These are phyloP conservation scores for Teleogryllus oceanicus DNA, from an alignment of 2,888 invertebrate genomes.

Conservation along the genomic window DNA sequence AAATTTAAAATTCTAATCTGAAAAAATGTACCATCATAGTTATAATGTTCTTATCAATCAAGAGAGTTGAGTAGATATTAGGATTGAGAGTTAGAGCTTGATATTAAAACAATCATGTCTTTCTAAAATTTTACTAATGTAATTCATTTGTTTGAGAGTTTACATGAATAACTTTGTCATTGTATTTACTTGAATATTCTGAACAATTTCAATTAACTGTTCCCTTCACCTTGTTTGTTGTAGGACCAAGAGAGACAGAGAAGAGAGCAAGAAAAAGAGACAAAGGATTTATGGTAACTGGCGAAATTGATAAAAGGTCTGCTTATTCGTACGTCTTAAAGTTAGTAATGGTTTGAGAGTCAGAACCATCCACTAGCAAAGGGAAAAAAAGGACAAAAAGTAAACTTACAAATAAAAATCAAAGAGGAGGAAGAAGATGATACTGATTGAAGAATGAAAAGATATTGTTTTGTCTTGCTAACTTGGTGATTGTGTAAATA, in stretches of 20 bases:
- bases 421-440: not conserved
- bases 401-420: not conserved
- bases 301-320: slow-evolving; percentile 81
- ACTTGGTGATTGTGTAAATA: too few relatives aligned
- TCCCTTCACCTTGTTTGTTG: slow-evolving; percentile 37
- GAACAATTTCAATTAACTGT: not conserved
- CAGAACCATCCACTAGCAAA: not conserved
- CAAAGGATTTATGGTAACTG: slow-evolving; percentile 85
- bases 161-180: too few relatives aligned
- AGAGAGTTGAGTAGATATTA: too few relatives aligned
- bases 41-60: too few relatives aligned
- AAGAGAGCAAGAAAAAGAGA: slow-evolving; percentile 69
- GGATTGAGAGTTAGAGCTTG: too few relatives aligned
- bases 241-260: slow-evolving; percentile 75
- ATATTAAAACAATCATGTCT: too few relatives aligned
- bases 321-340: slow-evolving; percentile 67
- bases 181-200: too few relatives aligned
- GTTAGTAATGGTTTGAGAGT: slow-evolving; percentile 66
- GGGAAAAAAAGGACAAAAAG: not conserved
- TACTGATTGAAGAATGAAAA: not conserved
- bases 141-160: too few relatives aligned
- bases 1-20: too few relatives aligned
- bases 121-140: too few relatives aligned
- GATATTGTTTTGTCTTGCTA: not conserved
- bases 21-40: too few relatives aligned